A percentile compares a stretch with the other conserved stretches of the same genome.
These are phyloP conservation scores for Pteruthius melanotis DNA, from an alignment of 2,113 vertebrate genomes.

Conservation along the genomic window DNA sequence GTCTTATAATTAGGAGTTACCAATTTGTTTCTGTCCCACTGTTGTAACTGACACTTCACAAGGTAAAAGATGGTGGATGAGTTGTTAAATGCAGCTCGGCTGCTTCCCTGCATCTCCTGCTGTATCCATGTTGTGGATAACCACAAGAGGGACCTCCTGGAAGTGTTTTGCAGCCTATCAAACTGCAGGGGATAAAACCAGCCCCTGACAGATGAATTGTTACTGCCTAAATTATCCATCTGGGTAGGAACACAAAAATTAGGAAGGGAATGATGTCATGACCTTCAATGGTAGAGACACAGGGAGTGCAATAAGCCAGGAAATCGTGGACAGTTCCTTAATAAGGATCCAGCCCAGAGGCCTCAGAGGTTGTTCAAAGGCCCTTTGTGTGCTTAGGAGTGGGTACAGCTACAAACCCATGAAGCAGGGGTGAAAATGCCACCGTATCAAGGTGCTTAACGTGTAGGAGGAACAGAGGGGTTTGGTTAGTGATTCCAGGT, in stretches of 20 bases:
- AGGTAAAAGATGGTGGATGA: not conserved
- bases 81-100: not conserved
- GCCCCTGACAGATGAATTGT: not conserved
- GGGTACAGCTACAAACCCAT: not conserved
- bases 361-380: not conserved
- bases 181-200: not conserved
- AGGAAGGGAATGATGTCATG: not conserved
- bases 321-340: not conserved
- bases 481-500: not conserved
- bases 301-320: not conserved
- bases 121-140: not conserved
- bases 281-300: not conserved
- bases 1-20: not conserved
- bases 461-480: not conserved
- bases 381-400: not conserved
- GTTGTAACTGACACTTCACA: not conserved
- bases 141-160: slow-evolving; percentile 36
- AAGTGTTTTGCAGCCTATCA: not conserved
- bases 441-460: not conserved
- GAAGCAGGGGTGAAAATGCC: not conserved
- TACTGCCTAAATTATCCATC: not conserved
- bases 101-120: not conserved
- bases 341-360: not conserved
- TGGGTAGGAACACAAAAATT: not conserved
- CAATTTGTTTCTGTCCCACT: not conserved